Percentiles rank a stretch among this genome's conserved stretches.
Evolutionary conservation across 2,113 vertebrate species (phyloP).

Genomic region (Rhizomys pruinosus): DNA sequence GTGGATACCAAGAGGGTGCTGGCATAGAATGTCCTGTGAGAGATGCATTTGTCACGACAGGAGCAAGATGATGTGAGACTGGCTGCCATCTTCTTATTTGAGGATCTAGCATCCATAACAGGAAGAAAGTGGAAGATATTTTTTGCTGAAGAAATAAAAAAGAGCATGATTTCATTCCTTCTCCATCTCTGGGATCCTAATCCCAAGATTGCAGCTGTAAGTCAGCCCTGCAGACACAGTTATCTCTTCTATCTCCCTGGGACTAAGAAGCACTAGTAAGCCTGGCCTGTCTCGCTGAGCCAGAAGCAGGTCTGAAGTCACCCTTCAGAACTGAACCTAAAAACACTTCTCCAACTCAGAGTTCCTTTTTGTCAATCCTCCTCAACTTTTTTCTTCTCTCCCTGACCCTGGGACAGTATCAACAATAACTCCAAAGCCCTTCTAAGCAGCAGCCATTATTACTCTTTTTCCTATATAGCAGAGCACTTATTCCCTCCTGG

Average conservation of each 20-base stretch:
- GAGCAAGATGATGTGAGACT: conserved; percentile 80
- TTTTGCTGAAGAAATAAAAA: conserved; percentile 80
- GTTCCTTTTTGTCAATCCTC: not conserved
- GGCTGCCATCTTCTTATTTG: conserved; percentile 76
- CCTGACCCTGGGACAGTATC: not conserved
- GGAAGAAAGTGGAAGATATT: conserved; percentile 79
- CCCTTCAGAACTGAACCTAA: not conserved
- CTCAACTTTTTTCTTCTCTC: not conserved
- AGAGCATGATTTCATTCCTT: conserved; percentile 80
- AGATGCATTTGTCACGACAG: conserved; percentile 62
- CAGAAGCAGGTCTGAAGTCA: not conserved
- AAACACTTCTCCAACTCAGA: not conserved
- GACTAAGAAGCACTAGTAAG: accelerated
- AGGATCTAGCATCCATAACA: conserved; percentile 74
- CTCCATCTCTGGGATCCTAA: conserved; percentile 82
- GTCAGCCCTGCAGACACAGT: not conserved
- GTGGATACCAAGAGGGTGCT: accelerated
- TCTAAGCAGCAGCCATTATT: not conserved
- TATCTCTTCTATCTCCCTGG: accelerated
- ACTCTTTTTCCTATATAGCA: not conserved
- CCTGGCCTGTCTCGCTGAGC: not conserved
- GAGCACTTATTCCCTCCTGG: not conserved
- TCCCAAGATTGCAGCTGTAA: conserved; percentile 75
- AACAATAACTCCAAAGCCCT: not conserved
- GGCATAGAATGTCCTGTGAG: not conserved